Evolutionary conservation across 2,797 vertebrate genomes (phyloP).

Genomic region (Leuciscus waleckii): DNA sequence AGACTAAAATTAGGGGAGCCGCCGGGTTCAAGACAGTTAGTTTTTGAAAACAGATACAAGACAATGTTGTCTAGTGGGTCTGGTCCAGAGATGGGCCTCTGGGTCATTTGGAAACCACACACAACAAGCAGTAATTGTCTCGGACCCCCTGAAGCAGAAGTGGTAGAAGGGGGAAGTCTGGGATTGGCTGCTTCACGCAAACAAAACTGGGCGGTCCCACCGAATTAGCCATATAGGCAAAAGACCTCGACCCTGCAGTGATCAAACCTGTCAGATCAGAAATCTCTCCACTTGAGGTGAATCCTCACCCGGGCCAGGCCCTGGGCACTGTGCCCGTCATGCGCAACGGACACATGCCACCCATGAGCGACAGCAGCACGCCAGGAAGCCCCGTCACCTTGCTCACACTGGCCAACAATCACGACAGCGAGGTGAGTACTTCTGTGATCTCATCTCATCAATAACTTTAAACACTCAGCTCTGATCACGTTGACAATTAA

Average conservation of each 20-base stretch:
- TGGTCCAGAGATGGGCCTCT: slow-evolving; percentile 72
- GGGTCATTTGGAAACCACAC: slow-evolving; percentile 80
- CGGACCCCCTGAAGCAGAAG: slow-evolving; percentile 83
- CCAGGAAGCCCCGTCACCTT: slow-evolving; percentile 82
- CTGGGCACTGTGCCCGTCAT: slow-evolving; percentile 78
- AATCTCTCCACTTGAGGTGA: slow-evolving; percentile 86
- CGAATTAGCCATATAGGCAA: slow-evolving; percentile 79
- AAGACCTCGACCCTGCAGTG: slow-evolving; percentile 81
- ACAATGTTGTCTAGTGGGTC: slow-evolving; percentile 71
- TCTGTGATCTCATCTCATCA: slow-evolving; percentile 66
- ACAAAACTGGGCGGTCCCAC: slow-evolving; percentile 71
- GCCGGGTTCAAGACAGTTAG: slow-evolving; percentile 62
- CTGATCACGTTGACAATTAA: slow-evolving; percentile 64
- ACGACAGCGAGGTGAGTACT: slow-evolving; percentile 83
- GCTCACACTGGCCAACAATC: slow-evolving; percentile 81
- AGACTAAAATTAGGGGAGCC: slow-evolving; percentile 60
- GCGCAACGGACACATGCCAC: slow-evolving; percentile 82
- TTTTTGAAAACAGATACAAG: slow-evolving; percentile 64
- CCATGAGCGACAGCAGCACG: slow-evolving; percentile 75
- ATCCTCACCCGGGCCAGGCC: slow-evolving; percentile 78
- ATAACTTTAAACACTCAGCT: slow-evolving; percentile 74
- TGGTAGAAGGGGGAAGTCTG: slow-evolving; percentile 68
- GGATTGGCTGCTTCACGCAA: slow-evolving; percentile 69
- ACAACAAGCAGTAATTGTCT: slow-evolving; percentile 86
- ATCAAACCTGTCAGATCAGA: slow-evolving; percentile 81